These are phyloP conservation scores for Anarrhichthys ocellatus DNA, from an alignment of 2,113 vertebrate genomes.

Conservation along the genomic window DNA sequence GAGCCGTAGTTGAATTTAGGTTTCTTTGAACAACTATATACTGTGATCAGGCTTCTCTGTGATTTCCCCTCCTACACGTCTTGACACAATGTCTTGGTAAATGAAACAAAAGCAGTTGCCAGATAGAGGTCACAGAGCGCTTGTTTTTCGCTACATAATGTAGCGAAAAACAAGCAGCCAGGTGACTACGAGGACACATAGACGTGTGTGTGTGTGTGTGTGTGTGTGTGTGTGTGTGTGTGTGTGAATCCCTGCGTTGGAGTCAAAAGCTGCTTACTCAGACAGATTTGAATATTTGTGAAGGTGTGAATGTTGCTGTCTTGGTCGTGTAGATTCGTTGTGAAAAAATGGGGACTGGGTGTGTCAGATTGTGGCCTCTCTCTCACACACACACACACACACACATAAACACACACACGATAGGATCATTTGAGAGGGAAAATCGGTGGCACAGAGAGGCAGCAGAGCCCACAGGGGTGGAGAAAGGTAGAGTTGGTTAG, in stretches of 20 bases:
- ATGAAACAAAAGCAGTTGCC: slow-evolving; percentile 32
- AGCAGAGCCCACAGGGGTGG: slow-evolving; percentile 62
- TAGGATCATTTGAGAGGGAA: slow-evolving; percentile 75
- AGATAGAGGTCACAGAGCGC: slow-evolving; percentile 1
- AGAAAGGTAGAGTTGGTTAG: slow-evolving; percentile 68
- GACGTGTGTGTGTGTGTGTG: background rate
- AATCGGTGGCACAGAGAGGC: slow-evolving; percentile 66
- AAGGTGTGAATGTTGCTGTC: slow-evolving; percentile 55
- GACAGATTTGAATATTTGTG: slow-evolving; percentile 60
- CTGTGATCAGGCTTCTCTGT: slow-evolving; percentile 26
- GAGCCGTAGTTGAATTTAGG: slow-evolving; percentile 31
- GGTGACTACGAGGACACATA: too few relatives aligned
- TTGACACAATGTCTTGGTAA: slow-evolving; percentile 35
- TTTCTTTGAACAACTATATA: slow-evolving; percentile 19
- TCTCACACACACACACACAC: slow-evolving; percentile 22
- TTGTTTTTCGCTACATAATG: slow-evolving; percentile 4
- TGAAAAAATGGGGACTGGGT: slow-evolving; percentile 46
- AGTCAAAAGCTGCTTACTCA: slow-evolving; percentile 25
- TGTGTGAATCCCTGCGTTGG: slow-evolving; percentile 16
- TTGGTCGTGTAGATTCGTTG: slow-evolving; percentile 62
- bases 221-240: too few relatives aligned
- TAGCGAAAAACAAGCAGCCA: background rate
- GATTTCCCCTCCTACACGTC: slow-evolving; percentile 38
- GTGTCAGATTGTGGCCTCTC: slow-evolving; percentile 59
- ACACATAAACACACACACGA: slow-evolving; percentile 26